phyloP scores from a whole-genome alignment of 2,113 vertebrate genomes.

The Hippoglossus stenolepis region DNA sequence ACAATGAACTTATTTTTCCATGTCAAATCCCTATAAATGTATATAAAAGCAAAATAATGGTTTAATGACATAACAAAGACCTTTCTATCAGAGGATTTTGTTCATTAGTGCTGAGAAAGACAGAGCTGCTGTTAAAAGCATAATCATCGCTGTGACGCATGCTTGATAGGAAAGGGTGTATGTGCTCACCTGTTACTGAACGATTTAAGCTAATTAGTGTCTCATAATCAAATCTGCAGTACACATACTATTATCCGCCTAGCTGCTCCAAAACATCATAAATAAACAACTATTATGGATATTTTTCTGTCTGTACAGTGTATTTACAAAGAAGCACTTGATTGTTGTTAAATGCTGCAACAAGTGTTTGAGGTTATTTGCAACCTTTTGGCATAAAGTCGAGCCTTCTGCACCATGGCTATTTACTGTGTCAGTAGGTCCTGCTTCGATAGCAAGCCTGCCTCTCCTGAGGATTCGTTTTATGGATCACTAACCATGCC shows the following conservation, averaged over 20 bases:
- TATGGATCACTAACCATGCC: constrained; percentile 47
- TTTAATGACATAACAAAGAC: background rate
- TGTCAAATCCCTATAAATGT: too few relatives aligned
- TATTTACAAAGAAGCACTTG: background rate
- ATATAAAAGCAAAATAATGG: too few relatives aligned
- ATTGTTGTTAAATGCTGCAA: constrained; percentile 6
- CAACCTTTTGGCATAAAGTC: constrained; percentile 18
- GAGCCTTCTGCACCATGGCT: constrained; percentile 21
- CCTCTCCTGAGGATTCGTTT: constrained; percentile 43
- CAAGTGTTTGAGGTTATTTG: constrained; percentile 18
- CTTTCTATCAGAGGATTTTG: background rate
- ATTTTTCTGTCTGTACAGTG: background rate
- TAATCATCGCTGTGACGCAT: constrained; percentile 18
- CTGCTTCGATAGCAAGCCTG: constrained; percentile 30
- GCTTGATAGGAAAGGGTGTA: constrained; percentile 14
- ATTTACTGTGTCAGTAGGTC: constrained; percentile 39
- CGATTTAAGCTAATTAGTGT: constrained; percentile 39
- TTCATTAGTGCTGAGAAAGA: constrained; percentile 1
- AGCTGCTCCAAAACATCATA: constrained; percentile 10
- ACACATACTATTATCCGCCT: constrained; percentile 41
- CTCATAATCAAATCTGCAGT: constrained; percentile 27
- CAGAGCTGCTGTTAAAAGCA: background rate
- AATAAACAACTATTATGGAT: constrained; percentile 11
- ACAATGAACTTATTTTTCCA: too few relatives aligned
- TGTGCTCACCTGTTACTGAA: constrained; percentile 33